phyloP scores from a whole-genome alignment of 2,888 invertebrate species.

The Morpho deidamia region DNA sequence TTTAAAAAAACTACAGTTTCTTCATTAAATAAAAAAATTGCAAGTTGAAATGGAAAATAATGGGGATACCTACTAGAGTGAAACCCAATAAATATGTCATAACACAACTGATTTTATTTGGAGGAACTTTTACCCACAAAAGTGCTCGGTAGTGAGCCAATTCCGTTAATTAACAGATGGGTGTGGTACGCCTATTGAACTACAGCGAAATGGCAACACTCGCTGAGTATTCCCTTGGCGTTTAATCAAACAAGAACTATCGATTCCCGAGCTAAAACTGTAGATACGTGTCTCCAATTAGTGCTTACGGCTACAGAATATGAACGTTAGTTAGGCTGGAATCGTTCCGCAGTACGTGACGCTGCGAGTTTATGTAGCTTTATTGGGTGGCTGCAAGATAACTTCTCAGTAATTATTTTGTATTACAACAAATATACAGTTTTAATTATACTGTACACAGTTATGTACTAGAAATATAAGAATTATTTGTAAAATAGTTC shows the following conservation, averaged over 20 bases:
- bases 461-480: no score
- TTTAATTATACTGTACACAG: no score
- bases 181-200: constrained; percentile 26
- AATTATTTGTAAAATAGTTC: no score
- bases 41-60: no score
- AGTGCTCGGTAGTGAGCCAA: constrained; percentile 29
- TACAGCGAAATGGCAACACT: constrained; percentile 30
- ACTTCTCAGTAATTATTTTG: no score
- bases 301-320: constrained; percentile 35
- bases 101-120: constrained; percentile 5
- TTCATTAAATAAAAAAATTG: no score
- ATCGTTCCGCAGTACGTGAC: constrained; percentile 15
- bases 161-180: constrained; percentile 44
- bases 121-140: constrained; percentile 15
- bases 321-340: constrained; percentile 15
- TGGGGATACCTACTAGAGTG: no score
- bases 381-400: constrained; percentile 1
- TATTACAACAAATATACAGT: no score
- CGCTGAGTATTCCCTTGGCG: constrained; percentile 42
- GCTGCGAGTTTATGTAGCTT: constrained; percentile 6
- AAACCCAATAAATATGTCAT: neutral
- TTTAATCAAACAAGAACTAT: constrained; percentile 55
- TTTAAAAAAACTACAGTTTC: no score
- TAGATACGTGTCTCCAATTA: constrained; percentile 52
- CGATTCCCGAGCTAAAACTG: constrained; percentile 53